These are phyloP conservation scores for Luehdorfia chinensis DNA, from an alignment of 1,140 invertebrate species.

Conservation along the genomic window DNA sequence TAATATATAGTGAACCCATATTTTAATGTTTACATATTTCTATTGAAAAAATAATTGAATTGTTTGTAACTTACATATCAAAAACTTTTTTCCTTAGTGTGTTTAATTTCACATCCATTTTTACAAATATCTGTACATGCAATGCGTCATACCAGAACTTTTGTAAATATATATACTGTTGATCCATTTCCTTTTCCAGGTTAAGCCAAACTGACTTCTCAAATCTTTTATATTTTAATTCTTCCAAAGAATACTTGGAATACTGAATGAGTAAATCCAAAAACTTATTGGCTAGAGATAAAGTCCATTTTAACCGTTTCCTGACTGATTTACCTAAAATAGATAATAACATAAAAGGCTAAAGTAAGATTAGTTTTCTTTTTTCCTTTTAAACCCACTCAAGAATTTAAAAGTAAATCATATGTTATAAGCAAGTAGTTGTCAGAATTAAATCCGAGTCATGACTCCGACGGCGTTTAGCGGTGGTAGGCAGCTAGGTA, in stretches of 20 bases:
- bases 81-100: conserved; percentile 39
- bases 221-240: conserved; percentile 47
- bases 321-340: conserved; percentile 39
- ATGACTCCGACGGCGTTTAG: too few species aligned
- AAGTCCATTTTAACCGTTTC: conserved; percentile 45
- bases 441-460: too few species aligned
- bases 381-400: too few species aligned
- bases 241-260: conserved; percentile 35
- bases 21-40: too few species aligned
- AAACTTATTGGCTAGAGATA: conserved; percentile 46
- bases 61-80: conserved; percentile 46
- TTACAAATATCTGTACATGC: conserved; percentile 54
- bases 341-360: background rate
- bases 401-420: too few species aligned
- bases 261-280: conserved; percentile 40
- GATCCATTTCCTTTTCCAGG: conserved; percentile 44
- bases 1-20: too few species aligned
- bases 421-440: too few species aligned
- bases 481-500: too few species aligned
- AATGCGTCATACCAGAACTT: conserved; percentile 44
- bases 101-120: conserved; percentile 40
- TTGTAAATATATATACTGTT: conserved; percentile 39
- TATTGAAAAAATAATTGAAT: too few species aligned
- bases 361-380: background rate
- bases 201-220: conserved; percentile 47